phyloP scores from a whole-genome alignment of 1,140 invertebrate genomes.

The Drosophila repletoides region DNA sequence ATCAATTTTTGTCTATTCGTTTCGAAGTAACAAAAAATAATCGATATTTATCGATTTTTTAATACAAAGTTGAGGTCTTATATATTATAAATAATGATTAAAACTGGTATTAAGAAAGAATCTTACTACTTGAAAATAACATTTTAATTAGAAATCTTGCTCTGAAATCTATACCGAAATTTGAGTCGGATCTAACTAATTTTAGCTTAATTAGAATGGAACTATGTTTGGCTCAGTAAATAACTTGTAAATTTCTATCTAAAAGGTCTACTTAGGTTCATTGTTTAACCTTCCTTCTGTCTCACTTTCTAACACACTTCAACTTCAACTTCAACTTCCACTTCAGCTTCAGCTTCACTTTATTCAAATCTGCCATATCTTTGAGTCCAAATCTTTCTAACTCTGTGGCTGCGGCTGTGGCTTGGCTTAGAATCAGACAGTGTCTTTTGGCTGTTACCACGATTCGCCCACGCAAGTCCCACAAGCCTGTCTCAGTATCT shows the following conservation, averaged over 20 bases:
- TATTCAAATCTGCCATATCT: slow-evolving; percentile 18
- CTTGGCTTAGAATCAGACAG: slow-evolving; percentile 29
- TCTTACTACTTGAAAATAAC: too few species aligned
- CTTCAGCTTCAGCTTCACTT: too few species aligned
- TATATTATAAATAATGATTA: too few species aligned
- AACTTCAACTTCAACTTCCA: too few species aligned
- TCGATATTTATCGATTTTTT: too few species aligned
- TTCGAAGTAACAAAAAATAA: too few species aligned
- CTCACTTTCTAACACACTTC: slow-evolving; percentile 28
- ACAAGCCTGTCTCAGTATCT: slow-evolving; percentile 40
- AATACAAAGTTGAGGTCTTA: too few species aligned
- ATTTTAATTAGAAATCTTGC: too few species aligned
- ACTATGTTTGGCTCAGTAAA: neutral
- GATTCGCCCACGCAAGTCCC: slow-evolving; percentile 48
- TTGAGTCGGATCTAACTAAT: slow-evolving; percentile 9
- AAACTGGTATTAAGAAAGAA: too few species aligned
- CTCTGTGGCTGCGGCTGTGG: neutral
- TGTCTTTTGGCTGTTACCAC: slow-evolving; percentile 58
- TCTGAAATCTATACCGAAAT: too few species aligned
- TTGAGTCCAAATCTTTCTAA: neutral
- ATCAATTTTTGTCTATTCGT: too few species aligned
- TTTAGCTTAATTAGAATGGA: neutral
- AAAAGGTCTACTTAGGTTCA: slow-evolving; percentile 4
- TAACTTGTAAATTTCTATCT: neutral
- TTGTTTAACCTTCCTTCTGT: slow-evolving; percentile 10